Base-by-base conservation (phyloP, 2,113 vertebrate genomes). In the Thunnus maccoyii region DNA sequence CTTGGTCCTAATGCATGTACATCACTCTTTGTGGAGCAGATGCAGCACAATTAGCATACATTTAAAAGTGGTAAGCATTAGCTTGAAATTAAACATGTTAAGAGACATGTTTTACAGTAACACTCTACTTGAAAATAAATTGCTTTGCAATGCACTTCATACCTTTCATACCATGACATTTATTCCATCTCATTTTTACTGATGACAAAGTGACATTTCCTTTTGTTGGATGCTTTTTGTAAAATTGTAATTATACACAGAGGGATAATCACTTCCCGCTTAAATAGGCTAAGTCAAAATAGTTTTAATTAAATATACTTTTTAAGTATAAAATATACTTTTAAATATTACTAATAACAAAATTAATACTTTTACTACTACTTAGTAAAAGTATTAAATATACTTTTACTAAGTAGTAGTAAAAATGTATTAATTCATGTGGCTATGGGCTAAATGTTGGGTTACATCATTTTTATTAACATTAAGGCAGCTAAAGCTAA, bases 41-140 rank as follows among this genome's bases (percentile, higher is more conserved):
- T 47, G 6, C 50, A 66, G 16, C 41, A 65, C 56, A 76, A 67
- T 22, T 12, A 44, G 10, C 30, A 44, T 15, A 63, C 25, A 76
- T 76, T 72, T 69, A 76, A 79, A 52, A 25, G 46, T 65, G 52
- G 64, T 7, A 25, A 62, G 20, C n/a, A 67, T 83, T 78, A 46
- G 56, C 12, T 47, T 46, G 20, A 2, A 60, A 57, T 46, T 5
- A 0, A 22, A 60, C 30, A 58, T 8, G 3, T 63, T 54, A 16
- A 7, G 36, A 69, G 46, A 11, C 1, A 12, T 25, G 1, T 80
- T 72, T 71, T 27, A 61, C 25, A 82, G 14, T 22, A 46, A 20
- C 46, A 41, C 32, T 52, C 13, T 41, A 1, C 18, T 76, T 17
- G 41, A 6, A 32, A 22, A 58, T 30, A 58, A 78, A 67, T 44